These are phyloP conservation scores for Whitmania pigra DNA, from an alignment of 1,140 invertebrate species.

Conservation along the genomic window DNA sequence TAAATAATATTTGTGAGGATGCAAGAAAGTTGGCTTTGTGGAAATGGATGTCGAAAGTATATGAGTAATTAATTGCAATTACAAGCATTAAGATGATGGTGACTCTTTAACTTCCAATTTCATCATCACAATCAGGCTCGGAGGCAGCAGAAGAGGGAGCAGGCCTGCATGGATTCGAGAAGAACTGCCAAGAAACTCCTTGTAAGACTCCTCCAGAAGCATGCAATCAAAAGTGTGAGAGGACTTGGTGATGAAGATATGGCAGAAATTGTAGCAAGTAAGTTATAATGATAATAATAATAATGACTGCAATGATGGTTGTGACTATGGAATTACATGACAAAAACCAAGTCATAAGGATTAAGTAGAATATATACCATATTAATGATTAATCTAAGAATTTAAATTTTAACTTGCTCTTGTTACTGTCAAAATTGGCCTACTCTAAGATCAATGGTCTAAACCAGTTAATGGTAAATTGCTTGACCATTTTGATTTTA, in stretches of 20 bases:
- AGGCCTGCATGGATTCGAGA: conserved; percentile 56
- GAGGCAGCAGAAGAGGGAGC: conserved; percentile 60
- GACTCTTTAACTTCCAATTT: not conserved
- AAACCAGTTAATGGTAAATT: too few species aligned
- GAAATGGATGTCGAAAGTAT: not conserved
- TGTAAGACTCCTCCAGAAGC: conserved; percentile 49
- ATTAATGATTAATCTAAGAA: too few species aligned
- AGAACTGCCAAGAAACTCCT: conserved; percentile 61
- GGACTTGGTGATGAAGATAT: too few species aligned
- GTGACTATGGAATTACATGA: not conserved
- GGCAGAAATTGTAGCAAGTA: not conserved
- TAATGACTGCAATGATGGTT: not conserved
- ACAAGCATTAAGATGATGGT: not conserved
- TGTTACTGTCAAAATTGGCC: too few species aligned
- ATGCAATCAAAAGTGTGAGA: conserved; percentile 28
- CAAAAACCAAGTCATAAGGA: too few species aligned
- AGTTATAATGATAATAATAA: not conserved
- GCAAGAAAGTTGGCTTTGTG: not conserved
- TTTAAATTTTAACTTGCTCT: too few species aligned
- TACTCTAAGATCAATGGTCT: too few species aligned
- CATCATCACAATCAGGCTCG: conserved; percentile 48
- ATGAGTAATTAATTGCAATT: not conserved
- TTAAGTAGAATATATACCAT: too few species aligned
- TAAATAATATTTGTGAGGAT: not conserved
- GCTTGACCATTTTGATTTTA: too few species aligned